Percentiles rank a stretch among this genome's conserved stretches.
Evolutionary conservation across 2,113 vertebrate species (phyloP).

Genomic region (Urocitellus parryii): DNA sequence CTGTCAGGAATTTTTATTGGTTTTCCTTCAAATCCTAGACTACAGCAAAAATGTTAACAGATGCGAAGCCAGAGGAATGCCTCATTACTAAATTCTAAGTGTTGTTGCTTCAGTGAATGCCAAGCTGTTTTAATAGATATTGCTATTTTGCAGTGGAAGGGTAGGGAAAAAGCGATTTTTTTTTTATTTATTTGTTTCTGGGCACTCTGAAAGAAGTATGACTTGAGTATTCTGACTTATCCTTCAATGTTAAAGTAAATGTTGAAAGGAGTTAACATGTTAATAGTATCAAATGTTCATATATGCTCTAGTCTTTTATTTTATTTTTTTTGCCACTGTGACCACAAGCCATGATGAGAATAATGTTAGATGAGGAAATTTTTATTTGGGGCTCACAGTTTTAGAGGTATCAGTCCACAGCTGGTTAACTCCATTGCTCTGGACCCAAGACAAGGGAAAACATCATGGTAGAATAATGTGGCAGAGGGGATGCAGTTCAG

Average conservation of each 20-base stretch:
- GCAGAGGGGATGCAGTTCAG: too few species aligned
- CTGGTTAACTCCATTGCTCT: too few species aligned
- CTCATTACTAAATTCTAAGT: background rate
- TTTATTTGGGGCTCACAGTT: too few species aligned
- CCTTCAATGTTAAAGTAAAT: background rate
- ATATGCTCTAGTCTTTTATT: too few species aligned
- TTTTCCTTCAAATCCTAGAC: conserved; percentile 12
- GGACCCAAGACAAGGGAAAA: too few species aligned
- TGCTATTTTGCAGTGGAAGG: background rate
- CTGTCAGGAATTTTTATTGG: background rate
- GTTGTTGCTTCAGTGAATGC: background rate
- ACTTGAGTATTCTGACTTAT: background rate
- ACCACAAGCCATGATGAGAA: too few species aligned
- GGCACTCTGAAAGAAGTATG: background rate
- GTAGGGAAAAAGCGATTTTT: too few species aligned
- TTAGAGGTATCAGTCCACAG: too few species aligned
- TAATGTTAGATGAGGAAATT: too few species aligned
- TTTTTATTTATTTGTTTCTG: background rate
- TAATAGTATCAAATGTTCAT: background rate
- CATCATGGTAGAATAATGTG: too few species aligned
- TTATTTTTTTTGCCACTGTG: too few species aligned
- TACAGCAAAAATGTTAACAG: conserved; percentile 26
- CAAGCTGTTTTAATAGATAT: conserved; percentile 5
- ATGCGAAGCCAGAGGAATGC: conserved; percentile 29
- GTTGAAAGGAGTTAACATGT: background rate